These are phyloP conservation scores for Syritta pipiens DNA, from an alignment of 2,888 invertebrate genomes.

Conservation along the genomic window DNA sequence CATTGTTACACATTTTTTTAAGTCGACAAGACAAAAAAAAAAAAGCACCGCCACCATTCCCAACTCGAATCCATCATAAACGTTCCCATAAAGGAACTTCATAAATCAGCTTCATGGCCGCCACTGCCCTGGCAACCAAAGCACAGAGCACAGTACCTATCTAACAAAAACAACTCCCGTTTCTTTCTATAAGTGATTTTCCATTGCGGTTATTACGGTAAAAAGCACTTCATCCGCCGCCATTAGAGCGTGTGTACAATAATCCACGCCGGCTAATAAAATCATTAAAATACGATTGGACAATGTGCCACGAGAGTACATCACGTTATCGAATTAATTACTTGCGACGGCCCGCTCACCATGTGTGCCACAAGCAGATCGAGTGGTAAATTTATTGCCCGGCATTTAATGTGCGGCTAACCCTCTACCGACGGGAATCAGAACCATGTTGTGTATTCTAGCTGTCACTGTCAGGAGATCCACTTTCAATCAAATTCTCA, in stretches of 20 bases:
- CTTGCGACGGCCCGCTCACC: slow-evolving; percentile 20
- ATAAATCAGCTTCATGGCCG: slow-evolving; percentile 58
- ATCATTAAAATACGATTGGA: slow-evolving; percentile 41
- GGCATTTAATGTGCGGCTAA: slow-evolving; percentile 24
- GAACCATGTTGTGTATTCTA: neutral
- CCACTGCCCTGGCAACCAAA: neutral
- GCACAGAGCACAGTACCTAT: slow-evolving; percentile 22
- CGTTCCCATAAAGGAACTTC: slow-evolving; percentile 8
- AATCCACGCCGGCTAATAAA: slow-evolving; percentile 34
- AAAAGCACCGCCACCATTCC: no score
- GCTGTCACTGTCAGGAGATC: slow-evolving; percentile 3
- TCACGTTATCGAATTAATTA: slow-evolving; percentile 63
- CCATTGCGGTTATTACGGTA: slow-evolving; percentile 9
- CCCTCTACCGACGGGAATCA: slow-evolving; percentile 14
- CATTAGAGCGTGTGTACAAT: slow-evolving; percentile 13
- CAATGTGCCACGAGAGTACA: slow-evolving; percentile 51
- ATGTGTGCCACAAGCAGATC: slow-evolving; percentile 28
- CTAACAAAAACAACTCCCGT: slow-evolving; percentile 14
- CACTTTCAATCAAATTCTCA: slow-evolving; percentile 51
- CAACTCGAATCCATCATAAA: slow-evolving; percentile 5
- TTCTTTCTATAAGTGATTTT: no score
- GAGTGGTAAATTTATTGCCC: slow-evolving; percentile 46
- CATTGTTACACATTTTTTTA: no score
- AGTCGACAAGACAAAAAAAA: no score
- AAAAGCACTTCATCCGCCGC: slow-evolving; percentile 11